Evolutionary conservation across 2,113 vertebrate species (phyloP), one percentile per base, ranked within the genome.

Genomic region (Onychostruthus taczanowskii): DNA sequence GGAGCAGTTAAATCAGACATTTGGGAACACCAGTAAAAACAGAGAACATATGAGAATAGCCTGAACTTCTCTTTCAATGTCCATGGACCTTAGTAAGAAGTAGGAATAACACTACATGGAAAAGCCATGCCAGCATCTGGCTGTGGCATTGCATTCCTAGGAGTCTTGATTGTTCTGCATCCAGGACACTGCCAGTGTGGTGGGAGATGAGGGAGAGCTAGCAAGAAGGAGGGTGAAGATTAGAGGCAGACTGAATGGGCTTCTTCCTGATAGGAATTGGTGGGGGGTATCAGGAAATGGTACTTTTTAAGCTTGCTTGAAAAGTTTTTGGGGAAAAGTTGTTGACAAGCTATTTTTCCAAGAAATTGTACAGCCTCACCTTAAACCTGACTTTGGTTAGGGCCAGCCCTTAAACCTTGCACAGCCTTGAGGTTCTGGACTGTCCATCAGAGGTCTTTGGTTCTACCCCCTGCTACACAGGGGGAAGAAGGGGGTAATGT

Each of bases 401-500:
- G 16, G 24, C 43, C 31, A 90, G 41, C 7, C 35, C 35, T 79
- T 47, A 72, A 72, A 35, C 9, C 31, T 63, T 39, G 74, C 47
- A 28, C 15, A 79, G 28, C 70, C 44, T 30, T 76, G 30, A 83
- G 4, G 16, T 68, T 68, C 44, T 50, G 66, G 30, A 16, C 31
- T 78, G n/a, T 28, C 39, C 19, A 13, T 47, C 3, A 2, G 7
- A 78, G 39, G 18, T 62, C 69, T 70, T 95, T 2, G 0, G 17
- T 67, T 52, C 46, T 47, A 41, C 11, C 30, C 12, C 7, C 24
- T 52, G 39, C 53, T 61, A 22, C 20, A 31, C 3, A 30, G 9
- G 3, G 28, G 23, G 16, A 59, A 27, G 7, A 18, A 3, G 3
- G 1, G 2, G 2, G 0, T 74, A 30, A 26, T 46, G 9, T 66